Evolutionary conservation across 2,888 invertebrate genomes (phyloP).

Genomic region (Cheilosia vernalis): DNA sequence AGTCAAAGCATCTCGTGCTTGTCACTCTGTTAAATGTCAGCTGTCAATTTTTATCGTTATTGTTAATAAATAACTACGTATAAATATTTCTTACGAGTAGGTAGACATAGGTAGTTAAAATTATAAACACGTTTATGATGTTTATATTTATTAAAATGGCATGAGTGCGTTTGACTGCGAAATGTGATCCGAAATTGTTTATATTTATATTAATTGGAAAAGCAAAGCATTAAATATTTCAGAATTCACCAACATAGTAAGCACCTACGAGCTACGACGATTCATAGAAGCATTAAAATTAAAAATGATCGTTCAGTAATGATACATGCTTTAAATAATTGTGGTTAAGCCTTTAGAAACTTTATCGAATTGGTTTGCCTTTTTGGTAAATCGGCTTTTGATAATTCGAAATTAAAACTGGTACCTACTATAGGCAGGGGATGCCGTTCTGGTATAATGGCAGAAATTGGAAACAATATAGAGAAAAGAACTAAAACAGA

Average conservation of each 20-base stretch:
- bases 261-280: too few relatives aligned
- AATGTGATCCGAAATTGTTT: background rate
- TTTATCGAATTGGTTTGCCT: background rate
- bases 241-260: too few relatives aligned
- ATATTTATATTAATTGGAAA: background rate
- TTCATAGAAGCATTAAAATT: too few relatives aligned
- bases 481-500: background rate
- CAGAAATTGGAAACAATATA: background rate
- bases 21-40: background rate
- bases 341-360: background rate
- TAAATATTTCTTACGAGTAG: background rate
- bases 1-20: background rate
- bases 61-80: background rate
- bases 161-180: background rate
- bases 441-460: too few relatives aligned
- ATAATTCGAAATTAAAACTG: background rate
- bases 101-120: too few relatives aligned
- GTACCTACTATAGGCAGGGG: too few relatives aligned
- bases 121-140: too few relatives aligned
- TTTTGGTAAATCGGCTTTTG: background rate
- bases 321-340: slow-evolving; percentile 12
- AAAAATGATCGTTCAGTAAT: background rate
- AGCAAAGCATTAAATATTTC: background rate
- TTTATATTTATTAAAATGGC: background rate
- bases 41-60: background rate